These are phyloP conservation scores for Scaptomyza caliginosa DNA, from an alignment of 2,888 invertebrate species.

Conservation along the genomic window DNA sequence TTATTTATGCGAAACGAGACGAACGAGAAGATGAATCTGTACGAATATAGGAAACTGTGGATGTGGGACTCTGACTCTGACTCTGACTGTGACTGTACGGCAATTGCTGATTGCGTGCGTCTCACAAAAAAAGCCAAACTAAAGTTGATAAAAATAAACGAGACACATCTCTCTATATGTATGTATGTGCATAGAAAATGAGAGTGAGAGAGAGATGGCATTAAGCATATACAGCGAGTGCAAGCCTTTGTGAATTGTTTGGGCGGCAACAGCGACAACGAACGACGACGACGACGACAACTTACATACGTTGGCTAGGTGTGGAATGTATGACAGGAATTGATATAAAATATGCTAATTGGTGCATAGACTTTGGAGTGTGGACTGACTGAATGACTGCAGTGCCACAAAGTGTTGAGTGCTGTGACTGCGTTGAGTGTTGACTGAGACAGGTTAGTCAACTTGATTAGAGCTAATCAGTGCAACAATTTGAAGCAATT, in stretches of 20 bases:
- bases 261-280: conserved; percentile 61
- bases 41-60: conserved; percentile 8
- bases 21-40: conserved; percentile 77
- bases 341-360: conserved; percentile 79
- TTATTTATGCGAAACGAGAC: conserved; percentile 76
- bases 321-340: conserved; percentile 77
- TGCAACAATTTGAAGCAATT: too few species aligned
- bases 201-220: neutral
- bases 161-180: conserved; percentile 37
- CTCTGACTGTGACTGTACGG: conserved; percentile 13
- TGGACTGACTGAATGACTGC: neutral
- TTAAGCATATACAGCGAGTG: conserved; percentile 1
- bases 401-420: conserved; percentile 18
- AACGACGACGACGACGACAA: conserved; percentile 3
- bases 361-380: conserved; percentile 51
- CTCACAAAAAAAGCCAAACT: conserved; percentile 54
- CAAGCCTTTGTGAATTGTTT: conserved; percentile 74
- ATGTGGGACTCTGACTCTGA: too few species aligned
- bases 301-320: conserved; percentile 51
- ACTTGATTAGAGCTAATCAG: too few species aligned
- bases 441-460: conserved; percentile 51
- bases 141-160: conserved; percentile 76
- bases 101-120: conserved; percentile 23
- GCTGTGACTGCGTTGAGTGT: conserved; percentile 5
- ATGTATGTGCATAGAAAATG: neutral